These are phyloP conservation scores for Holacanthella duospinosa DNA, from an alignment of 2,888 invertebrate genomes.

Conservation along the genomic window DNA sequence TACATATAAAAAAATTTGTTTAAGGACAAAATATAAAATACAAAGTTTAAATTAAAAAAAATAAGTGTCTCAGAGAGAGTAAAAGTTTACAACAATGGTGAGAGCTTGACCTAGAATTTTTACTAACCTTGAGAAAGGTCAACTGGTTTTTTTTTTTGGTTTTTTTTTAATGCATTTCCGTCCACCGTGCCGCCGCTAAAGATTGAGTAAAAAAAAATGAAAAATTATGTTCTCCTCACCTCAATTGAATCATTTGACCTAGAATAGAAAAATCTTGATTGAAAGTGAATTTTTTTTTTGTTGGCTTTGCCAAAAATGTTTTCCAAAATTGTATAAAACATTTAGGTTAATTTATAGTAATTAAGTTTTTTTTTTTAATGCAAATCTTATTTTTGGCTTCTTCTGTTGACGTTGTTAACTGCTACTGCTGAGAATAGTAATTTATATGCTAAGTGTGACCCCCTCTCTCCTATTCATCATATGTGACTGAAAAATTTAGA, in stretches of 20 bases:
- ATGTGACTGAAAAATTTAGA: neutral
- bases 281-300: neutral
- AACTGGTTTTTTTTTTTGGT: neutral
- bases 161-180: no score
- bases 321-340: no score
- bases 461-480: neutral
- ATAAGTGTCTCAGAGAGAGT: neutral
- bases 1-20: slow-evolving; percentile 8
- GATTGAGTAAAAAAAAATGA: neutral
- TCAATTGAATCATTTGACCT: neutral
- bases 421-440: neutral
- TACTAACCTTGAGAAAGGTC: neutral
- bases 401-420: slow-evolving; percentile 1
- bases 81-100: neutral
- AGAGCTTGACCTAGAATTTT: slow-evolving; percentile 1
- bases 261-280: neutral
- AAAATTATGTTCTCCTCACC: neutral
- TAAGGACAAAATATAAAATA: neutral
- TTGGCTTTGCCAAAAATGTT: no score
- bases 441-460: neutral
- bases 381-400: neutral
- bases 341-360: no score
- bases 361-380: neutral
- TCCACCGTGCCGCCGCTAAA: neutral
- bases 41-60: no score